phyloP scores from a whole-genome alignment of 53 echinoderm and acorn worm genomes.

The Zoroaster sp. region DNA sequence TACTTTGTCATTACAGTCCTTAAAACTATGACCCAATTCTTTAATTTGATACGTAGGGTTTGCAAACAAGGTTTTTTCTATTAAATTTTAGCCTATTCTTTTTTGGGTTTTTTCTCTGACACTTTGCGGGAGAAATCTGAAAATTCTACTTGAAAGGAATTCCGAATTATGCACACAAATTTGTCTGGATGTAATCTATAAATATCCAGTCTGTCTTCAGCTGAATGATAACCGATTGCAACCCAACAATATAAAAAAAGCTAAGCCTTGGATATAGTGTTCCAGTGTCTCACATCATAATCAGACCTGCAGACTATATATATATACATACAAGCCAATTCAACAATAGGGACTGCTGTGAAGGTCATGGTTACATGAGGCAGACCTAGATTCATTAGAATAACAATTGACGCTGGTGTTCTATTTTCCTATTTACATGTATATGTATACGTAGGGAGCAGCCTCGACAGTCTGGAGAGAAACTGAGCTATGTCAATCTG shows the following conservation, averaged over 20 bases:
- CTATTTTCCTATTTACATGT: neutral
- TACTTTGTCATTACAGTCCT: too few species aligned
- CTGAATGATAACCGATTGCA: neutral
- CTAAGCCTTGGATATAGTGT: neutral
- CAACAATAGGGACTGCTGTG: neutral
- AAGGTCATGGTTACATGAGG: neutral
- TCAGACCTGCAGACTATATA: neutral
- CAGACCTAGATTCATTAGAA: neutral
- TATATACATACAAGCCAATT: neutral
- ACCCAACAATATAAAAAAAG: neutral
- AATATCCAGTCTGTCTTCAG: neutral
- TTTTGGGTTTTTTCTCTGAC: too few species aligned
- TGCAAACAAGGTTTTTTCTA: too few species aligned
- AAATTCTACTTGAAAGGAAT: too few species aligned
- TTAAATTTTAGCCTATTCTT: too few species aligned
- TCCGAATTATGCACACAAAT: neutral
- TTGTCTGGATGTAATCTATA: neutral
- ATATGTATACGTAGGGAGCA: too few species aligned
- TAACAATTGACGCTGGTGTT: neutral
- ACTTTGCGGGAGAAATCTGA: too few species aligned
- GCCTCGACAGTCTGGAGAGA: too few species aligned
- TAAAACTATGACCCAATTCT: too few species aligned
- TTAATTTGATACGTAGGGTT: too few species aligned
- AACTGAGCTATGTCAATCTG: too few species aligned
- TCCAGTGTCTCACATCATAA: neutral